Percentiles rank a stretch among this genome's conserved stretches.
phyloP scores from a whole-genome alignment of 2,888 invertebrate genomes.

The Polydrusus pterygomalis region DNA sequence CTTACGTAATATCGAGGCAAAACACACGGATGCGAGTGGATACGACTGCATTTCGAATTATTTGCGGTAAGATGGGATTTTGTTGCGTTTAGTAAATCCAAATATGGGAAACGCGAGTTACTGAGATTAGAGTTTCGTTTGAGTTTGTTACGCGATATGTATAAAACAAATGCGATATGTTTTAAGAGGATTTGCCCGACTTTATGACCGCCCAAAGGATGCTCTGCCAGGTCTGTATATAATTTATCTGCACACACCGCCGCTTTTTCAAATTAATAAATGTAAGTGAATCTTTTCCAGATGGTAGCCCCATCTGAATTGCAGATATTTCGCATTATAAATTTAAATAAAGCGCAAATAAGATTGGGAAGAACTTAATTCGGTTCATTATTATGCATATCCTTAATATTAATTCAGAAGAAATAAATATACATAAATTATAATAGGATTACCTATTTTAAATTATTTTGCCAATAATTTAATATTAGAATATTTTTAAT shows the following conservation, averaged over 20 bases:
- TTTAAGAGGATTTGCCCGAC: not conserved
- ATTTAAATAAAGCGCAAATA: not conserved
- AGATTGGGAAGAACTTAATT: not conserved
- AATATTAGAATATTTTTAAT: too few species aligned
- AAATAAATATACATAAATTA: too few species aligned
- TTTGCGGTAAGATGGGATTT: conserved; percentile 7
- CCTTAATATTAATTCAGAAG: too few species aligned
- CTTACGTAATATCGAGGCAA: not conserved
- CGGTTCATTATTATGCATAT: not conserved
- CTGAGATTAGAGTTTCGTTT: conserved; percentile 1
- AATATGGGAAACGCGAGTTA: not conserved
- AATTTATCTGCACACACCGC: too few species aligned
- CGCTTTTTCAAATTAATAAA: too few species aligned
- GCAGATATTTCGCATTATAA: conserved; percentile 5
- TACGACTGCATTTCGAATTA: conserved; percentile 7
- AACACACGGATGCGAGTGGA: not conserved
- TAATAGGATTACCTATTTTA: too few species aligned
- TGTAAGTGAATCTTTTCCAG: too few species aligned
- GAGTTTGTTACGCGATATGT: too few species aligned
- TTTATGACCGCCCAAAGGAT: too few species aligned
- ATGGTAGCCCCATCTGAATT: too few species aligned
- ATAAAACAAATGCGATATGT: not conserved
- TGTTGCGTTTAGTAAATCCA: conserved; percentile 13
- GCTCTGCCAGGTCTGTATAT: too few species aligned
- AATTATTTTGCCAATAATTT: too few species aligned